Evolutionary conservation across 2,797 vertebrate species (phyloP), one percentile per base, ranked within the genome.

Genomic region (Meriones psammophilus): DNA sequence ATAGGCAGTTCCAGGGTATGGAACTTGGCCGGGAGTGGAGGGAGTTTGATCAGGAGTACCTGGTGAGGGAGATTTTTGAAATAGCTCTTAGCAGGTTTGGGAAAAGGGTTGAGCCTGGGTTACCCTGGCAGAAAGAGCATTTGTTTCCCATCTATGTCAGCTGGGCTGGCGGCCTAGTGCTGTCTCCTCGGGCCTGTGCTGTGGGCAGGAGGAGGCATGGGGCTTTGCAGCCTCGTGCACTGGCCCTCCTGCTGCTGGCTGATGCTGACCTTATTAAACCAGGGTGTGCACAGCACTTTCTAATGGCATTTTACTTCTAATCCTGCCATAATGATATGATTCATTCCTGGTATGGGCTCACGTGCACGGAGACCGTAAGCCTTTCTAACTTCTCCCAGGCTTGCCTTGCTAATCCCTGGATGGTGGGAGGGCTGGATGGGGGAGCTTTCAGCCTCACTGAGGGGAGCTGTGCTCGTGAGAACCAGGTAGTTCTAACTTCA

Each of bases 251-350:
- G 89, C 92, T 83, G 89, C 89, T 64, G 12, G 54, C 91, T 58
- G 93, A 73, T 64, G 17, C 95, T 95, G 97, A 97, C 94, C 96
- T 97, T 89, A 91, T 96, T 89, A 95, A 96, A 60, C 22, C 0
- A 1, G 83, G 79, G 88, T 79, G 71, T 1, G 1, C 88, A 71
- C 74, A 89, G 95, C 42, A 18, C 81, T 94, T 79, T 96, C 74
- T 86, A 88, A 42, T 60, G 76, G 94, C 88, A 69, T 96, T 94
- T 88, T 94, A 22, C 91, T 96, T 71, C 89, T 97, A 97, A 96
- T 96, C 97, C 93, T 93, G 89, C 93, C 85, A n/a, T 83, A 95
- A 93, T 92, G 95, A 95, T 83, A 79, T 26, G 81, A 69, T 88
- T 95, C 89, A 87, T 96, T 96, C 94, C 85, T 90, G 96, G 88